phyloP scores from a whole-genome alignment of 2,888 invertebrate genomes.

The Drosophila helvetica region DNA sequence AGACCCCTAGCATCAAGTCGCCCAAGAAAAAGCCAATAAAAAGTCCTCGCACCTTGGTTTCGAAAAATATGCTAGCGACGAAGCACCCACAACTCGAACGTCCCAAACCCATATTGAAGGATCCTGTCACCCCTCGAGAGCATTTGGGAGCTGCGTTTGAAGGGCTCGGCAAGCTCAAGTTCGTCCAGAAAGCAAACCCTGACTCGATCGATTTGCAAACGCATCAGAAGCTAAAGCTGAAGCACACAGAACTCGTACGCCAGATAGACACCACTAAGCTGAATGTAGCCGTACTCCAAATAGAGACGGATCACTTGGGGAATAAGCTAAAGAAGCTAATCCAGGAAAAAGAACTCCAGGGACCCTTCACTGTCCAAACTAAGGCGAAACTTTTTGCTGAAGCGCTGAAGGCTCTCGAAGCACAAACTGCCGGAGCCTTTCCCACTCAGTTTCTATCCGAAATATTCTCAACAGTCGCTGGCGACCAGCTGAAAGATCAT shows the following conservation, averaged over 20 bases:
- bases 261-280: conserved; percentile 40
- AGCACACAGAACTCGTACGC: conserved; percentile 18
- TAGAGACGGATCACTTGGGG: conserved; percentile 37
- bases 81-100: neutral
- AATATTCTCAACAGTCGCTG: conserved; percentile 41
- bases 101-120: conserved; percentile 6
- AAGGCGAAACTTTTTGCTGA: conserved; percentile 36
- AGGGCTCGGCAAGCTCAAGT: neutral
- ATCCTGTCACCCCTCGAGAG: neutral
- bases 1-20: too few species aligned
- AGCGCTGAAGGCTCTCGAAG: conserved; percentile 29
- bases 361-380: conserved; percentile 16
- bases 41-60: neutral
- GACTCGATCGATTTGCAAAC: neutral
- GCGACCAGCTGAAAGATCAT: conserved; percentile 34
- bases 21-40: too few species aligned
- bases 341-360: conserved; percentile 5
- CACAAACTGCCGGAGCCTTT: conserved; percentile 37
- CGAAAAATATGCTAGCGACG: too few species aligned
- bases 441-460: conserved; percentile 44
- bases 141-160: neutral
- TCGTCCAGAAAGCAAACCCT: neutral
- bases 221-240: conserved; percentile 12
- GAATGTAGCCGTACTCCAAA: conserved; percentile 39
- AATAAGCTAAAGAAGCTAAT: neutral